Percentiles rank a stretch among this genome's conserved stretches.
phyloP scores from a whole-genome alignment of 2,797 vertebrate genomes.

The Alcedo quadribrachys region DNA sequence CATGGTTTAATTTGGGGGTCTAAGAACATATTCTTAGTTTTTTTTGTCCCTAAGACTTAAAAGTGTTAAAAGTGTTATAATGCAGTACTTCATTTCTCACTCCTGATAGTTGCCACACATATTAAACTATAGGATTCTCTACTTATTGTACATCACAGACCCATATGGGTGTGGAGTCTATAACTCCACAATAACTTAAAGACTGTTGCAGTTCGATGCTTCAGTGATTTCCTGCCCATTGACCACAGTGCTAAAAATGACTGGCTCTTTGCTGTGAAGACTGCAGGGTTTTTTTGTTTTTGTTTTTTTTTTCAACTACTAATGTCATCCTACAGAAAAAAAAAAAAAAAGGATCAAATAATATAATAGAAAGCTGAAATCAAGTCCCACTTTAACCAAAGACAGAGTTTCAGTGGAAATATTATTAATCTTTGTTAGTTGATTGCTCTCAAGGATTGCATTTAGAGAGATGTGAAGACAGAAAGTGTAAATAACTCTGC shows the following conservation, averaged over 20 bases:
- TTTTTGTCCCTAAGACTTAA: not conserved
- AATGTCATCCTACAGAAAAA: not conserved
- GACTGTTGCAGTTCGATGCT: not conserved
- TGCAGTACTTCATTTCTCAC: not conserved
- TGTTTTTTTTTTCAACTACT: not conserved
- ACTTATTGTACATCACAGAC: not conserved
- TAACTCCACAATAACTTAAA: not conserved
- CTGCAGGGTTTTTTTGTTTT: not conserved
- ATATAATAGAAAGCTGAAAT: not conserved
- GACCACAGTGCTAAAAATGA: not conserved
- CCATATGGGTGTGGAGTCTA: fast-evolving
- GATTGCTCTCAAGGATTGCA: not conserved
- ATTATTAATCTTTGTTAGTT: not conserved
- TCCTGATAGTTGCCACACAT: not conserved
- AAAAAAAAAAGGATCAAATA: not conserved
- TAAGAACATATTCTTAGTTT: not conserved
- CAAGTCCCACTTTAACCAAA: not conserved
- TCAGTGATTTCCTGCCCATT: not conserved
- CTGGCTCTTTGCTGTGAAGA: not conserved
- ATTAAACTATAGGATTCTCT: not conserved
- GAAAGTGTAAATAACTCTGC: not conserved
- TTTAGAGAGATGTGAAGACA: not conserved
- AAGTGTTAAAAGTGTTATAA: not conserved
- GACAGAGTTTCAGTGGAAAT: not conserved
- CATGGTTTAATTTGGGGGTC: not conserved